These are phyloP conservation scores for Calvadosia cruxmelitensis DNA, from an alignment of 30 jellyfish, hydroid and myxozoan species.

Conservation along the genomic window DNA sequence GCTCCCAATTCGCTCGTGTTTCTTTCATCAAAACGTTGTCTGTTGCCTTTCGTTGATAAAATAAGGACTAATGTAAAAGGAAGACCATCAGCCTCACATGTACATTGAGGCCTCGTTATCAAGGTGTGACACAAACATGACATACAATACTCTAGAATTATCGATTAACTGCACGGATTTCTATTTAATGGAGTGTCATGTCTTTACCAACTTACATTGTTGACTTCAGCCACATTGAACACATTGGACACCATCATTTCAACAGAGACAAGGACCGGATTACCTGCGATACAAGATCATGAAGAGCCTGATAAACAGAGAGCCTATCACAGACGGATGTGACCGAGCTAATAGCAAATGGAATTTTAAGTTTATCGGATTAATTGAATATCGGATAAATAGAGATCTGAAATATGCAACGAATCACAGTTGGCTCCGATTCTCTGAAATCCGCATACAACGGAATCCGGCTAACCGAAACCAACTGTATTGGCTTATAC, in stretches of 20 bases:
- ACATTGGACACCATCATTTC: conserved; percentile 51
- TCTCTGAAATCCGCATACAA: too few species aligned
- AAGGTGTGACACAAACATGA: too few species aligned
- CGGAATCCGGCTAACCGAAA: background rate
- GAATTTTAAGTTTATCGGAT: too few species aligned
- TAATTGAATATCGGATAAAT: too few species aligned
- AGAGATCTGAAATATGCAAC: too few species aligned
- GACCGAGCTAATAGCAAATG: too few species aligned
- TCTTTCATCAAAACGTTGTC: too few species aligned
- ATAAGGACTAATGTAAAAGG: background rate
- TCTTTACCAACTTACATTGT: conserved; percentile 19
- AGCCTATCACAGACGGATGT: background rate
- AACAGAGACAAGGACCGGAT: conserved; percentile 20
- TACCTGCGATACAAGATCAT: conserved; percentile 11
- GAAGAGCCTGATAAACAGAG: background rate
- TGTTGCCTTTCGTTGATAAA: too few species aligned
- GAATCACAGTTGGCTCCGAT: too few species aligned
- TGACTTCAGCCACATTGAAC: conserved; percentile 42
- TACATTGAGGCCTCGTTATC: background rate
- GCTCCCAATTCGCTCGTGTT: too few species aligned
- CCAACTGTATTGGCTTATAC: background rate
- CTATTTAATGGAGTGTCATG: background rate
- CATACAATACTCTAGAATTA: too few species aligned
- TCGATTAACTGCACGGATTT: background rate
- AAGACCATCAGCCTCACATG: background rate